phyloP scores from a whole-genome alignment of 2,113 vertebrate genomes.

The Platysternon megacephalum region DNA sequence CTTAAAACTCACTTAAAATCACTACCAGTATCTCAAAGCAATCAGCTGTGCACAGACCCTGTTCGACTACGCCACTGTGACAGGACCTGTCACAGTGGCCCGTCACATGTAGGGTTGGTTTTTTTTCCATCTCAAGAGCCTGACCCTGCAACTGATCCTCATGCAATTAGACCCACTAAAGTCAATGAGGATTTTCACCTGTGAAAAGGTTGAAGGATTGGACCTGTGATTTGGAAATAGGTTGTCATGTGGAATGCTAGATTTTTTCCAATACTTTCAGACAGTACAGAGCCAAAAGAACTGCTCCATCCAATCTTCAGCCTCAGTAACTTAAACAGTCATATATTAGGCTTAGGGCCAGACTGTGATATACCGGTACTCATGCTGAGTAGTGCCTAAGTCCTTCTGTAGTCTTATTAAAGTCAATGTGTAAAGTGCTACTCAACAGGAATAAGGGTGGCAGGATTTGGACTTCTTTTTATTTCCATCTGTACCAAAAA shows the following conservation, averaged over 20 bases:
- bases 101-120: too few relatives aligned
- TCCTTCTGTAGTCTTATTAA: background rate
- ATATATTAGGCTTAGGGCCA: background rate
- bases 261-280: background rate
- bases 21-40: too few relatives aligned
- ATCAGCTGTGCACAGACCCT: too few relatives aligned
- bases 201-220: constrained; percentile 11
- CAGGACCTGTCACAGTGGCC: too few relatives aligned
- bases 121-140: constrained; percentile 2
- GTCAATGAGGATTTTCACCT: background rate
- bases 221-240: background rate
- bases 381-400: background rate
- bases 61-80: too few relatives aligned
- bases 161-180: background rate
- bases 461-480: background rate
- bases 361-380: background rate
- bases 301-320: background rate
- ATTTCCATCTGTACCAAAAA: background rate
- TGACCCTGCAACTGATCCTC: background rate
- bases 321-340: background rate
- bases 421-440: background rate
- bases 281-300: background rate
- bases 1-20: too few relatives aligned
- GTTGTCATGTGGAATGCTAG: background rate
- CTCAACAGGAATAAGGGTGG: background rate